Evolutionary conservation across 2,113 vertebrate species (phyloP).

Genomic region (Fregetta grallaria): DNA sequence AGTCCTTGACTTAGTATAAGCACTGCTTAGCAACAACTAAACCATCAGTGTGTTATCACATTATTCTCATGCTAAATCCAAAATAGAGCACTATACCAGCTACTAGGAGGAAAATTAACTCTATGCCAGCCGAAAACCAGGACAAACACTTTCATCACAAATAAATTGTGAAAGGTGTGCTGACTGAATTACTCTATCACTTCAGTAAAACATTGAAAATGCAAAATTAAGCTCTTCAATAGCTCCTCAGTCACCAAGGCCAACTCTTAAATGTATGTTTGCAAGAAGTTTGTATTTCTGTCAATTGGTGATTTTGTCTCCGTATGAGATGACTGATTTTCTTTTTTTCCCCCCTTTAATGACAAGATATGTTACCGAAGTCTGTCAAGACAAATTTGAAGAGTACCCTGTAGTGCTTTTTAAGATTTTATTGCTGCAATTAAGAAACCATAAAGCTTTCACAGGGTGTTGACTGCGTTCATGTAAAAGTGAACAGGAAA

Average conservation of each 20-base stretch:
- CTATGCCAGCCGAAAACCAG: too few relatives aligned
- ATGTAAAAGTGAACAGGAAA: background rate
- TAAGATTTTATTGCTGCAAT: conserved; percentile 25
- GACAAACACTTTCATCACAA: background rate
- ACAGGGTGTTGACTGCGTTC: background rate
- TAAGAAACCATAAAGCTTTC: conserved; percentile 44
- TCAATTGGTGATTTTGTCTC: background rate
- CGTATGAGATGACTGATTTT: background rate
- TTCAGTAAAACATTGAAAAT: background rate
- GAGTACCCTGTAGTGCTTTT: background rate
- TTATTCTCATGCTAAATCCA: too few relatives aligned
- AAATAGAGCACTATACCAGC: too few relatives aligned
- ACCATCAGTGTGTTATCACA: too few relatives aligned
- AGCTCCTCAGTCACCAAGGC: background rate
- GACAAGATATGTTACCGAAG: background rate
- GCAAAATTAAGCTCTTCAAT: background rate
- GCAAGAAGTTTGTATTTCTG: background rate
- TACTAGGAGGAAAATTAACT: too few relatives aligned
- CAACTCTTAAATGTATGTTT: background rate
- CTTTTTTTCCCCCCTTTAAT: background rate
- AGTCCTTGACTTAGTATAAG: too few relatives aligned
- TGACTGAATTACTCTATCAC: background rate
- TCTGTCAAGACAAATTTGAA: background rate
- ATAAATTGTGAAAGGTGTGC: background rate
- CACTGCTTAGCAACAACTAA: too few relatives aligned